Evolutionary conservation across 2,888 invertebrate genomes (phyloP), one percentile per base, ranked within the genome.

Genomic region (Polia nebulosa): DNA sequence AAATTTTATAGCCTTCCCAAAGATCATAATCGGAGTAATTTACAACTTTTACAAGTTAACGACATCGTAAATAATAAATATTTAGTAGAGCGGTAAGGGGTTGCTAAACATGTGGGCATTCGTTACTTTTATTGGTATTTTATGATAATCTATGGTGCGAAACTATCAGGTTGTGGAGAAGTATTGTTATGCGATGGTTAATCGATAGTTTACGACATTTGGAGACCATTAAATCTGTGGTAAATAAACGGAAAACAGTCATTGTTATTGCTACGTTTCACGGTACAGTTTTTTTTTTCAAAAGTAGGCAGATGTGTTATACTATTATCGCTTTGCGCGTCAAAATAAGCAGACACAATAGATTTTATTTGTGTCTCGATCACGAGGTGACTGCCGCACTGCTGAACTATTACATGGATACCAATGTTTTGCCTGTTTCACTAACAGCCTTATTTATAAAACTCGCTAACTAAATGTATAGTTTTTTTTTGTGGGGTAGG

Each of bases 21-120:
- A 83, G 86, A 86, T 88, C 81, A 81, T 82, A 87, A 92, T 92
- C 92, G 72, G 55, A 34, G 72, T 89, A 90, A 91, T 91, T 91
- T 91, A 92, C 89, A 86, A 86, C 88, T 88, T 88, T 86, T 85
- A 90, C 90, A 88, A 86, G 88, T 89, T 91, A 91, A 91, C 91
- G 90, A 90, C 88, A 87, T 88, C 88, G 78, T 92, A 90, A 91
- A 91, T 91, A 84, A 88, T 79, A 76, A 64, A 73, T 82, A 80
- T 86, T 87, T 85, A 83, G 82, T 79, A 66, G 78, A 72, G 59
- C 68, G 60, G 73, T 52, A 72, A 86, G 85, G 78, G 77, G 78
- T 82, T 57, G 68, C 69, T 72, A 58, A 73, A 73, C 81, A 73
- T 75, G 71, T 77, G 51, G 65, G 68, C 56, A 78, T 77, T 78